Evolutionary conservation across 2,888 invertebrate species (phyloP).

Genomic region (Podabrus alpinus): DNA sequence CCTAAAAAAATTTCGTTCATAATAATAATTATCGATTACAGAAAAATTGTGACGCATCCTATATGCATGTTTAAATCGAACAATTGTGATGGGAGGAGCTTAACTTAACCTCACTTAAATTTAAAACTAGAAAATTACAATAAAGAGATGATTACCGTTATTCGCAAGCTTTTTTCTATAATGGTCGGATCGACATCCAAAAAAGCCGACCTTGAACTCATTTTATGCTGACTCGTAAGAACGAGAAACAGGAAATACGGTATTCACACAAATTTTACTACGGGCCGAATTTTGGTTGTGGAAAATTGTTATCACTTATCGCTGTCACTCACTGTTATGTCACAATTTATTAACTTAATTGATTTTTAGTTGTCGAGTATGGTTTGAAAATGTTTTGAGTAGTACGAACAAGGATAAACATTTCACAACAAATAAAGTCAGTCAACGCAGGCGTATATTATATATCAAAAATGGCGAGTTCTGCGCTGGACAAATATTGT

Average conservation of each 20-base stretch:
- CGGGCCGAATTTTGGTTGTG: not conserved
- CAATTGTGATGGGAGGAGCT: not conserved
- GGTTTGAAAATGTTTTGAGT: not conserved
- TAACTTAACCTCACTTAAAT: constrained; percentile 5
- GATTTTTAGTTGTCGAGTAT: not conserved
- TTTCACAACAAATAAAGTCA: constrained; percentile 8
- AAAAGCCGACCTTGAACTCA: constrained; percentile 38
- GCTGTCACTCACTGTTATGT: not conserved
- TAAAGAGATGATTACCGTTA: constrained; percentile 45
- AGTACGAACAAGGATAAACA: not conserved
- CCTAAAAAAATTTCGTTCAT: constrained; percentile 2
- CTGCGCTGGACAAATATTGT: constrained; percentile 76
- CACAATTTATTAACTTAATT: not conserved
- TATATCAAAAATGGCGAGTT: constrained; percentile 56
- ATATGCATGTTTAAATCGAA: not conserved
- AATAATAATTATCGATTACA: not conserved
- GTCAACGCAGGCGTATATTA: constrained; percentile 32
- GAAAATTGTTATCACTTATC: not conserved
- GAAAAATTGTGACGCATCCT: not conserved
- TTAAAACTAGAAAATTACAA: not conserved
- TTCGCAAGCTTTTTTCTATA: constrained; percentile 49
- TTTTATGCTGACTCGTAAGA: not conserved
- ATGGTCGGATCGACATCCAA: constrained; percentile 52
- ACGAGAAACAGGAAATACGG: not conserved
- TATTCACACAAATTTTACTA: not conserved